These are phyloP conservation scores for Dryococelus australis DNA, from an alignment of 2,888 invertebrate species.

Conservation along the genomic window DNA sequence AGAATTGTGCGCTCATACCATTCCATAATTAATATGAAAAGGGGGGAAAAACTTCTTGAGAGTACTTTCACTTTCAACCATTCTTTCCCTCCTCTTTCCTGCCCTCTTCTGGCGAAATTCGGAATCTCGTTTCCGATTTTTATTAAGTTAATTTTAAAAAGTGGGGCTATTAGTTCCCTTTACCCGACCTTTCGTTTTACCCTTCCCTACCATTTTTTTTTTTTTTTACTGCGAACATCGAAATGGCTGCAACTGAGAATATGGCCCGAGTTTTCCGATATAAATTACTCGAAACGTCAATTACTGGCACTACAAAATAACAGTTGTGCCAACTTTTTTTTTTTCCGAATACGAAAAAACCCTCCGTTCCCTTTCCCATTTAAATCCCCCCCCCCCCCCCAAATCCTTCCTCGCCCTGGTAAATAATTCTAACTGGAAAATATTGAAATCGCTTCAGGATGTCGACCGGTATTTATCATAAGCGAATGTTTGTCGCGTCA, in stretches of 20 bases:
- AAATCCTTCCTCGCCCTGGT: not conserved
- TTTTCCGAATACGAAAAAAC: constrained; percentile 11
- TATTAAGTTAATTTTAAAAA: constrained; percentile 44
- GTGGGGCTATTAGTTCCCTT: constrained; percentile 31
- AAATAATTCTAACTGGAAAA: constrained; percentile 28
- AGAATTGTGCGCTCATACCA: constrained; percentile 22
- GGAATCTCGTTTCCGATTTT: constrained; percentile 27
- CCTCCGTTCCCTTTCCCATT: constrained; percentile 16
- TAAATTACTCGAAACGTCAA: constrained; percentile 29
- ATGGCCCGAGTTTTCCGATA: constrained; percentile 26
- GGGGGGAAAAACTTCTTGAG: constrained; percentile 21
- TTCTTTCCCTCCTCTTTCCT: not conserved
- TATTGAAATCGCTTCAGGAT: constrained; percentile 25
- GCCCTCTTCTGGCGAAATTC: constrained; percentile 4
- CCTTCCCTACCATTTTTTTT: not conserved
- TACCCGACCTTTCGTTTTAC: not conserved
- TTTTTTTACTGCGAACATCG: not conserved
- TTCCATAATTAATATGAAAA: constrained; percentile 28
- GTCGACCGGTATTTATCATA: constrained; percentile 26
- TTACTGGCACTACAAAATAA: constrained; percentile 27
- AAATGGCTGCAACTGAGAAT: constrained; percentile 28
- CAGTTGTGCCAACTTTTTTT: constrained; percentile 31
- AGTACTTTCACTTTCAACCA: not conserved
- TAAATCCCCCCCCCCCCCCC: not conserved
- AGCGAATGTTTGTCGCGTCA: constrained; percentile 26